These are phyloP conservation scores for Meandrusa payeni DNA, from an alignment of 2,888 invertebrate genomes.

Conservation along the genomic window DNA sequence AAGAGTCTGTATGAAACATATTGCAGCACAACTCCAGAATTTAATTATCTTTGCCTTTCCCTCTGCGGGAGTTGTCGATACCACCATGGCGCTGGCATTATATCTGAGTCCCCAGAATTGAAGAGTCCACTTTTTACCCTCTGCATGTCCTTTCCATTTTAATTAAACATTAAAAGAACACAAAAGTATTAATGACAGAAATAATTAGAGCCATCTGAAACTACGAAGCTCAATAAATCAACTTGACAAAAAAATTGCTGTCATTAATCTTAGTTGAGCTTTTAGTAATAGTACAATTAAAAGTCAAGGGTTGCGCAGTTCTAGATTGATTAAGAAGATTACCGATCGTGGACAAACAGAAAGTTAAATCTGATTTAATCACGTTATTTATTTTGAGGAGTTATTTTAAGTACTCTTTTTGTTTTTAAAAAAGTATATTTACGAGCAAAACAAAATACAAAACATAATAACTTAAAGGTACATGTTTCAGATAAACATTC, in stretches of 20 bases:
- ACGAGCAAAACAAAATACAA: no score
- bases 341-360: not conserved
- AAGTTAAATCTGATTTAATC: constrained; percentile 15
- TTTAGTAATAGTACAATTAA: constrained; percentile 19
- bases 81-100: no score
- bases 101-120: no score
- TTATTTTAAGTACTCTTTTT: not conserved
- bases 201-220: constrained; percentile 1
- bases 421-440: no score
- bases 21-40: no score
- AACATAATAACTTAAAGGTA: no score
- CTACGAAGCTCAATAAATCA: constrained; percentile 10
- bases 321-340: constrained; percentile 17
- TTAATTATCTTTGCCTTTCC: no score
- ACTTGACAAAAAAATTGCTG: constrained; percentile 13
- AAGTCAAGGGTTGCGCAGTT: constrained; percentile 12
- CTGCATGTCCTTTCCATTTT: not conserved
- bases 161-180: constrained; percentile 1
- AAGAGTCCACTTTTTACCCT: no score
- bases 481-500: no score
- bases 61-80: no score
- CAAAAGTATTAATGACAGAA: not conserved
- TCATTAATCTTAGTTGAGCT: constrained; percentile 17
- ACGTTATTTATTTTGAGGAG: constrained; percentile 3
- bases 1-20: no score